Base-by-base conservation (phyloP, 2,888 invertebrate genomes). In the Lasioglossum oenotherae region DNA sequence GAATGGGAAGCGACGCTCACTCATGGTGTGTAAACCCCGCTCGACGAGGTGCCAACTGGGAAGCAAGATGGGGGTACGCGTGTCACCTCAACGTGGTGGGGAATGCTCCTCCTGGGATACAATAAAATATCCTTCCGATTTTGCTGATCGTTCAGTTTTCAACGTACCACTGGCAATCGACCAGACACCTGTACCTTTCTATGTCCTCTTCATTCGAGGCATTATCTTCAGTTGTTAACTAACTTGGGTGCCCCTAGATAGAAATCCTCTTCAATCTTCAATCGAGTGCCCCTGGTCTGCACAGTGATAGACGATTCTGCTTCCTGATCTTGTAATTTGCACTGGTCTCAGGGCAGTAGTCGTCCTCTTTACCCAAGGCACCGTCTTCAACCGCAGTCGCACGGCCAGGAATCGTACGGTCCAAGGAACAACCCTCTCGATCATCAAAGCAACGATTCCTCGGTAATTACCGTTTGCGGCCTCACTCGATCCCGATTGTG, bases 61-160 rank as follows among this genome's bases (percentile, higher is more conserved):
- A 14, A 60, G 27, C 12, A 60, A 14, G 60, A 60, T 4, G n/a
- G 57, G 57, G 57, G n/a, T 57, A 12, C n/a, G n/a, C 12, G n/a
- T n/a, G 12, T 3, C 4, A n/a, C 23, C 57, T 12, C 57, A 57
- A 57, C 1, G 27, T 60, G 27, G 60, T n/a, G n/a, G 60, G n/a
- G n/a, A 44, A 41, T 12, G 44, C 44, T 44, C 44, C 44, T 44
- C n/a, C 60, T 27, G n/a, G 76, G 41, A 74, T 35, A 90, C 88
- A 88, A 91, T 92, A 91, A 91, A 92, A 91, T 92, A 90, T 90
- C 92, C 87, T 87, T 86, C 86, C 83, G 76, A 38, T 49, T 78
- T 81, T 84, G 74, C 76, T 77, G 80, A 81, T 80, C 87, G 79
- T 67, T 85, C 92, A 92, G 90, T 92, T 92, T 92, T 89, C 77